Evolutionary conservation across 2,113 vertebrate genomes (phyloP), one percentile per base, ranked within the genome.

Genomic region (Dendropsophus ebraccatus): DNA sequence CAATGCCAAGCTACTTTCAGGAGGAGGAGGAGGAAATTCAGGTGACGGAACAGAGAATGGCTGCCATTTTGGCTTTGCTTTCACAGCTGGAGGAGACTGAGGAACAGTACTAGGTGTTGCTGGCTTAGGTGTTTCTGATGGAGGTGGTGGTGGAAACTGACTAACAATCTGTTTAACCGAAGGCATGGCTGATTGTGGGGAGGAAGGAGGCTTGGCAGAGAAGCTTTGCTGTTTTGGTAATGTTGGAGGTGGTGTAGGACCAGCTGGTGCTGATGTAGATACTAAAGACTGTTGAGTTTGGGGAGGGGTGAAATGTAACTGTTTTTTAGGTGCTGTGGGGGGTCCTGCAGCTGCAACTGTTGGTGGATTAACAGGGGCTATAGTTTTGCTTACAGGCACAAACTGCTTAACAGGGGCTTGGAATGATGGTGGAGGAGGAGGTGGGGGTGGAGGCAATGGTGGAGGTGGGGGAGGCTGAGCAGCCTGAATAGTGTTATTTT

Each of bases 21-120:
- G 96, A 1, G 97, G 98, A 1, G 98, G 97, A 35, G 97, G 97
- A 0, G 97, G 96, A 16, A 97, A 97, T 37, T 96, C 96, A 0
- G 97, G 97, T 0, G 91, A 96, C 0, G 94, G 92, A 28, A 89
- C 89, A 0, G 95, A 91, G 3, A 92, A 87, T 0, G 96, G 97
- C 91, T 98, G 97, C 97, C 97, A 98, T 91, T 95, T 97, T 85
- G 97, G 97, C 90, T 98, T 98, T 54, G 96, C 95, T 89, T 97
- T 99, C 58, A 99, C 97, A 9, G 96, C 96, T 23, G 98, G 97
- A 8, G 97, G 95, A 0, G 97, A 98, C 74, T 95, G 95, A 0
- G 97, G 96, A 4, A 93, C 88, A 86, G 83, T 47, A 0, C 73
- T 91, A 89, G 96, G 81, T 0, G 94, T 90, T 58, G 89, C 56